Evolutionary conservation across 2,888 invertebrate species (phyloP), one percentile per base, ranked within the genome.

Genomic region (Hirtodrosophila duncani): DNA sequence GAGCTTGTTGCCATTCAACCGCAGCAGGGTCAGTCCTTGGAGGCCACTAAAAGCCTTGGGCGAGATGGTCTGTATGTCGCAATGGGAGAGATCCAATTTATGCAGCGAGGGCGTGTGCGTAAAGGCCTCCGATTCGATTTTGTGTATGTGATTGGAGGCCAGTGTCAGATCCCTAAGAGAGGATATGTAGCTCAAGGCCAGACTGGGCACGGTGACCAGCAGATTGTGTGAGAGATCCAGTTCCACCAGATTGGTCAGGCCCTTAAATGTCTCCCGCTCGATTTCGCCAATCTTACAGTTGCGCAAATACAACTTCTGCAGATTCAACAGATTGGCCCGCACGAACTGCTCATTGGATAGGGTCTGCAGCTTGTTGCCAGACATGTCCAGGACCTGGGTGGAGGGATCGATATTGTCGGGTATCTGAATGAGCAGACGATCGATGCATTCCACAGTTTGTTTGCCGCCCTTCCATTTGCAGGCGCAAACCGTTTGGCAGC

Each of bases 391-490:
- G 77, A 97, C 96, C 89, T 97, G 97, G 21, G 96, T 96, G 72
- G 93, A 94, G 27, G 93, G 91, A 86, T 96, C 95, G 66, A 96
- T 92, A 81, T 92, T 92, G 78, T 93, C 92, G 33, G 97, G 97
- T 67, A 97, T 92, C 45, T 92, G 92, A 81, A 94, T 94, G 65
- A 97, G 90, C 52, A 91, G 91, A 52, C 93, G 92, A 86, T 94
- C 92, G 83, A 92, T 91, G 87, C 97, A 97, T 88, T 96, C 95
- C 56, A 96, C 96, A 38, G 96, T 95, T 86, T 95, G 94, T 87
- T 97, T 97, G 70, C 96, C 96, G 80, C 93, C 92, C 88, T 96
- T 96, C 97, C 97, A 97, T 88, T 96, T 96, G 88, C 97, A 97
- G 80, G 91, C 90, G 88, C 97, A 97, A 71, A 92, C 91, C 29